Base-by-base conservation (phyloP, 2,797 vertebrate species). In the Macropodus opercularis region DNA sequence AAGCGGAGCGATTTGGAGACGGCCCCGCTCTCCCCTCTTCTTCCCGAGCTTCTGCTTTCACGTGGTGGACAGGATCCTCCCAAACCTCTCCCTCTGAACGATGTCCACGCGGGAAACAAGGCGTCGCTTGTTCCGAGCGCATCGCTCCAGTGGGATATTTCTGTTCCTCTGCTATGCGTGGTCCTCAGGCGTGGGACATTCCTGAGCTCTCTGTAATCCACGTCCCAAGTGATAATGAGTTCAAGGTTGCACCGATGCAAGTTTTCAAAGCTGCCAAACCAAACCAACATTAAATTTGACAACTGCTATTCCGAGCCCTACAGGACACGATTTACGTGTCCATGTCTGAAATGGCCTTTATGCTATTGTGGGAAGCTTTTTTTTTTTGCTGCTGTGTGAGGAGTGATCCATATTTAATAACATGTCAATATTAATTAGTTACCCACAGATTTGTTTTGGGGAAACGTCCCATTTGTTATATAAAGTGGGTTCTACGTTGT, bases 1-100 rank as follows among this genome's bases (percentile, higher is more conserved):
- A 41, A 13, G 31, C 36, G 49, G 58, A 57, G 29, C 69, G 58
- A 69, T 67, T 63, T 34, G 35, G 49, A 62, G 70, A 78, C 49
- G 69, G 35, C 61, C n/a, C n/a, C n/a, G n/a, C 39, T n/a, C 47
- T 24, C 21, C 4, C 34, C 6, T 40, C 23, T 19, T n/a, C 49
- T 26, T 29, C 36, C 32, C 36, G 49, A 91, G 84, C 90, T 91
- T 88, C 87, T 88, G 88, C 89, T 93, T 92, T 93, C 56, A 47
- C 34, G 47, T 53, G 83, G 92, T 93, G 94, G 94, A 94, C 92
- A 93, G 53, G 88, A 77, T 91, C 90, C 89, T 91, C 91, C 91
- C 77, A 89, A 93, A 92, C 44, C 62, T 66, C 50, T n/a, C 27
- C 48, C 17, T 17, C 12, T 1, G 3, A n/a, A n/a, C n/a, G n/a